Percentiles rank a stretch among this genome's conserved stretches.
These are phyloP conservation scores for Ceratothoa steindachneri DNA, from an alignment of 2,888 invertebrate genomes.

Conservation along the genomic window DNA sequence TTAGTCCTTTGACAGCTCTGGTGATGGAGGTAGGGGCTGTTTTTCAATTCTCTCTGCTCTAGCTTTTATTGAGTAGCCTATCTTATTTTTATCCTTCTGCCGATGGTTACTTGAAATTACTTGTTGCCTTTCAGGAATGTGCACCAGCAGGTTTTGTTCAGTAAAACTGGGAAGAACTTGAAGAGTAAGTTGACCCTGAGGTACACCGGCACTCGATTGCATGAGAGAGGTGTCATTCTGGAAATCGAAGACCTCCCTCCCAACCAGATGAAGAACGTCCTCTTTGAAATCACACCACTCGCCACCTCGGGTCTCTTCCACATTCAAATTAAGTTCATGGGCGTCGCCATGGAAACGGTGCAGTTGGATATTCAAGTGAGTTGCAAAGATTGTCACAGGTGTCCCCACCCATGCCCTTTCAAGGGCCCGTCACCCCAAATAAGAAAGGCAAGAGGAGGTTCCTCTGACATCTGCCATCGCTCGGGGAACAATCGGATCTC, in stretches of 20 bases:
- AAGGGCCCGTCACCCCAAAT: not conserved
- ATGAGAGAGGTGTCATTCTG: constrained; percentile 68
- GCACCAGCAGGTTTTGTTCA: constrained; percentile 17
- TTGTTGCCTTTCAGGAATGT: constrained; percentile 25
- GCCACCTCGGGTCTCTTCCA: constrained; percentile 62
- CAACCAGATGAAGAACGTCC: constrained; percentile 69
- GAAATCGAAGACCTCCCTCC: constrained; percentile 66
- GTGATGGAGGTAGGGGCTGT: too few relatives aligned
- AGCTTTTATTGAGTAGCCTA: too few relatives aligned
- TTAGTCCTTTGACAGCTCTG: too few relatives aligned
- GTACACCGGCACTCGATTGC: constrained; percentile 66
- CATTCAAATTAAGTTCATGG: constrained; percentile 70
- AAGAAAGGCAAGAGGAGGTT: too few relatives aligned
- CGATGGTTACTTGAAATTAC: too few relatives aligned
- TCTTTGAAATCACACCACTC: constrained; percentile 68
- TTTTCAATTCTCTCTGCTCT: too few relatives aligned
- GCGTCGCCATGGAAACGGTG: constrained; percentile 68
- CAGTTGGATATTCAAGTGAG: constrained; percentile 63
- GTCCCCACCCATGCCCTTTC: not conserved
- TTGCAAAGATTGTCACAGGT: not conserved
- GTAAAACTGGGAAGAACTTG: not conserved
- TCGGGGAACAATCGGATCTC: too few relatives aligned
- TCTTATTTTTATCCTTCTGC: not conserved
- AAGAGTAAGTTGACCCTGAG: constrained; percentile 53
- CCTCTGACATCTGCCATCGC: too few relatives aligned